Evolutionary conservation across 23 tunicate species (phyloP).

Genomic region (Halocynthia aurantium): DNA sequence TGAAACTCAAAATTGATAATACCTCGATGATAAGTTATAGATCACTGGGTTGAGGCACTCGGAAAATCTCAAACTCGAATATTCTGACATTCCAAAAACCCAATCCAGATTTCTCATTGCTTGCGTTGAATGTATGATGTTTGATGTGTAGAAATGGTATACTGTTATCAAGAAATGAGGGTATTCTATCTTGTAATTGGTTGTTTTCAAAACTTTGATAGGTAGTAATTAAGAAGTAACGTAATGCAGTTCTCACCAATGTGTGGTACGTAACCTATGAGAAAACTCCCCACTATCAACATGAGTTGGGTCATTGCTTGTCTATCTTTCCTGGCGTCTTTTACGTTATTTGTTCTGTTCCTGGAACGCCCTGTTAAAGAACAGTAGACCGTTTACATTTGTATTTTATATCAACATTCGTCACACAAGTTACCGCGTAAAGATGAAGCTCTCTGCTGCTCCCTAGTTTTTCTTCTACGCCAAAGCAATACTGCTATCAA

Average conservation of each 20-base stretch:
- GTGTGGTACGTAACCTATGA: conserved; percentile 4
- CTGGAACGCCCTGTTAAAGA: not conserved
- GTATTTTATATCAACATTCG: not conserved
- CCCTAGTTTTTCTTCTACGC: not conserved
- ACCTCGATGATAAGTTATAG: conserved; percentile 6
- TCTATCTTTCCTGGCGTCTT: not conserved
- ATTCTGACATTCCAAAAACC: conserved; percentile 6
- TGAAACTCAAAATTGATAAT: not conserved
- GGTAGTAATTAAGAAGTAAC: no score
- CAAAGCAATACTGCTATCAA: not conserved
- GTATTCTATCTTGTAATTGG: not conserved
- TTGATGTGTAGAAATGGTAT: conserved; percentile 7
- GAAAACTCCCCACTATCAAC: conserved; percentile 6
- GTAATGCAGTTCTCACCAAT: not conserved
- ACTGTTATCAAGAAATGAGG: conserved; percentile 1
- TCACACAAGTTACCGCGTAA: not conserved
- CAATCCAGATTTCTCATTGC: conserved; percentile 2
- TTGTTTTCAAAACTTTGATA: not conserved
- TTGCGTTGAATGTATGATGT: not conserved
- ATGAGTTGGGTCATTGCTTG: not conserved
- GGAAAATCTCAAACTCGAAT: not conserved
- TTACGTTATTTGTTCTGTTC: not conserved
- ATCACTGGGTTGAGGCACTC: conserved; percentile 7
- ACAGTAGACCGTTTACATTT: not conserved
- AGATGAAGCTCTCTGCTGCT: not conserved